These are phyloP conservation scores for Drosophila littoralis DNA, from an alignment of 1,140 invertebrate species.

Conservation along the genomic window DNA sequence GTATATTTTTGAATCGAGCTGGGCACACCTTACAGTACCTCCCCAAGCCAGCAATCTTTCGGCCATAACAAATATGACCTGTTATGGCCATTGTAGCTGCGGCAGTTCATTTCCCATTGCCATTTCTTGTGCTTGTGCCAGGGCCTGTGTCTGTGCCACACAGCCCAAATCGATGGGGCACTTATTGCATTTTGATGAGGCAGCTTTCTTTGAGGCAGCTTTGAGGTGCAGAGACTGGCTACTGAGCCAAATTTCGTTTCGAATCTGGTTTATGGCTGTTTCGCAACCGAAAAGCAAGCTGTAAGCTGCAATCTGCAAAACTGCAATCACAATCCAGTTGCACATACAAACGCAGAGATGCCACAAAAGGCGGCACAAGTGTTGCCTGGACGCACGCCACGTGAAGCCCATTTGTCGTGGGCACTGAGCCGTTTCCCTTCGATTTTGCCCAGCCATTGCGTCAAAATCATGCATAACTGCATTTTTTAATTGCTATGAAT, in stretches of 20 bases:
- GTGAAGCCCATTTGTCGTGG: not conserved
- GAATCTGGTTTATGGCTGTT: constrained; percentile 13
- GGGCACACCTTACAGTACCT: not conserved
- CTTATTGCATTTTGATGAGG: constrained; percentile 54
- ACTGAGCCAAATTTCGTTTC: constrained; percentile 2
- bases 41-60: not conserved
- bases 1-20: too few relatives aligned
- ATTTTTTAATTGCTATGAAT: constrained; percentile 60
- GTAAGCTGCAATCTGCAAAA: not conserved
- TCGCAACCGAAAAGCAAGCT: constrained; percentile 8
- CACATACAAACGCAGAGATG: not conserved
- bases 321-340: constrained; percentile 12
- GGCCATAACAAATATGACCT: constrained; percentile 10
- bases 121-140: not conserved
- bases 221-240: constrained; percentile 3
- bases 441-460: constrained; percentile 21
- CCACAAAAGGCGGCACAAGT: constrained; percentile 2
- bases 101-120: constrained; percentile 5
- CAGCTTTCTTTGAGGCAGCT: constrained; percentile 41
- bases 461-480: constrained; percentile 57
- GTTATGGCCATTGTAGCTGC: constrained; percentile 1
- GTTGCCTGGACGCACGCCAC: constrained; percentile 2
- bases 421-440: constrained; percentile 7
- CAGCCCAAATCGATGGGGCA: constrained; percentile 33
- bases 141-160: not conserved